These are phyloP conservation scores for Drosophila longiperda DNA, from an alignment of 2,888 invertebrate genomes.

Conservation along the genomic window DNA sequence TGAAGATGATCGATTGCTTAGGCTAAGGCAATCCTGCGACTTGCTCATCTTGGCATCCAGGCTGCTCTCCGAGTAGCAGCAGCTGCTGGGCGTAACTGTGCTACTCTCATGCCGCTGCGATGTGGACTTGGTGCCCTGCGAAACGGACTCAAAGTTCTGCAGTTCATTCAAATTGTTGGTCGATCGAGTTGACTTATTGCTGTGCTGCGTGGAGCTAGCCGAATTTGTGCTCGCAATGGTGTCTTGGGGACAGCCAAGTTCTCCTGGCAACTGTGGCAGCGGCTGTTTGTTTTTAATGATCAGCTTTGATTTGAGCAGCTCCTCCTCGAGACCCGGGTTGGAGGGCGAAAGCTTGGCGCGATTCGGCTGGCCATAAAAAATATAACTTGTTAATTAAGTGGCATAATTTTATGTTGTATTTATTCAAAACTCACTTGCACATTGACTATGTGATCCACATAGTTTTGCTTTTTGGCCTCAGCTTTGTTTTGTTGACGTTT, in stretches of 20 bases:
- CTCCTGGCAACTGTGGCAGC: constrained; percentile 83
- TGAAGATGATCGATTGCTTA: constrained; percentile 85
- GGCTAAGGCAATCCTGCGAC: constrained; percentile 85
- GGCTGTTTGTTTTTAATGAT: constrained; percentile 85
- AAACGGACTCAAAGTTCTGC: constrained; percentile 83
- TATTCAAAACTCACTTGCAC: constrained; percentile 85
- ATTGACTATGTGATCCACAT: constrained; percentile 88
- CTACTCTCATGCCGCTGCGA: constrained; percentile 83
- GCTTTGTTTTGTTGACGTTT: constrained; percentile 87
- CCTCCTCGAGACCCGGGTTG: constrained; percentile 83
- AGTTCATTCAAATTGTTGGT: constrained; percentile 85
- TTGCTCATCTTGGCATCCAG: constrained; percentile 84
- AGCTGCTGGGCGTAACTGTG: constrained; percentile 85
- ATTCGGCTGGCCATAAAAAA: constrained; percentile 60
- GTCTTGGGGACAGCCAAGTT: constrained; percentile 53
- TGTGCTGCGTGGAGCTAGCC: constrained; percentile 69
- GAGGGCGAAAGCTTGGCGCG: constrained; percentile 84
- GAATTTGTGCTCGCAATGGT: constrained; percentile 64
- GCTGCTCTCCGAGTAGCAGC: constrained; percentile 84
- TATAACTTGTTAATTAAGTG: background rate
- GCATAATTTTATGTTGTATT: too few species aligned
- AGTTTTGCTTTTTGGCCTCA: constrained; percentile 83
- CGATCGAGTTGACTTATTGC: constrained; percentile 74
- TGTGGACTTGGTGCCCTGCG: constrained; percentile 80
- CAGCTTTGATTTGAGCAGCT: constrained; percentile 83